Base-by-base conservation (phyloP, 2,888 invertebrate genomes). In the Andricus quercusramuli region DNA sequence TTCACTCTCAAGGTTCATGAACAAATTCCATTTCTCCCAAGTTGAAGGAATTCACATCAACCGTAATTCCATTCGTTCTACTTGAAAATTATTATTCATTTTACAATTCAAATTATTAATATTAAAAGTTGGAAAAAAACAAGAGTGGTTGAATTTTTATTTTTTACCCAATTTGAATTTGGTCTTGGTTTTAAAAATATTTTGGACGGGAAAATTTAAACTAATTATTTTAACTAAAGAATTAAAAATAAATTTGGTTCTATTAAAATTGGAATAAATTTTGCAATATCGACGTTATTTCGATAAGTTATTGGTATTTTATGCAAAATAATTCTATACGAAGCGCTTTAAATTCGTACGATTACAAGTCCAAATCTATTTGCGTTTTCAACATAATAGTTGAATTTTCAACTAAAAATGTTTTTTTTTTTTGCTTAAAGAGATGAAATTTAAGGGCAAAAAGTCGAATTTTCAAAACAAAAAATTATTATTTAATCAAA, bases 21-120 rank as follows among this genome's bases (percentile, higher is more conserved):
- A 74, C 74, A 51, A 74, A 74, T 74, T 74, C 56, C 74, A 74
- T 74, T 74, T 74, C 51, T 32, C 51, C 32, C n/a, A n/a, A 13
- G 56, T 32, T 32, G 56, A n/a, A 37, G 56, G 74, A 56, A 74
- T 74, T 74, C 51, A 56, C 74, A 56, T 74, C n/a, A 74, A 6
- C 9, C n/a, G 1, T 20, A 56, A 32, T 74, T 32, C 8, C 11
- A 11, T 32, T 56, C 32, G 9, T n/a, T 51, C 32, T 32, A 13
- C n/a, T 51, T 74, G 15, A 56, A 11, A 13, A 56, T 74, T 74
- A 44, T 70, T 9, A n/a, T 32, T 74, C 32, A 0, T n/a, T 74
- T 29, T 32, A 37, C 37, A 56, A 11, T 3, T 1, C 11, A 56
- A 11, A 56, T 56, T 56, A 56, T 22, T 56, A n/a, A 11, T 22